phyloP scores from a whole-genome alignment of 2,888 invertebrate genomes.

The Catonia carolina region DNA sequence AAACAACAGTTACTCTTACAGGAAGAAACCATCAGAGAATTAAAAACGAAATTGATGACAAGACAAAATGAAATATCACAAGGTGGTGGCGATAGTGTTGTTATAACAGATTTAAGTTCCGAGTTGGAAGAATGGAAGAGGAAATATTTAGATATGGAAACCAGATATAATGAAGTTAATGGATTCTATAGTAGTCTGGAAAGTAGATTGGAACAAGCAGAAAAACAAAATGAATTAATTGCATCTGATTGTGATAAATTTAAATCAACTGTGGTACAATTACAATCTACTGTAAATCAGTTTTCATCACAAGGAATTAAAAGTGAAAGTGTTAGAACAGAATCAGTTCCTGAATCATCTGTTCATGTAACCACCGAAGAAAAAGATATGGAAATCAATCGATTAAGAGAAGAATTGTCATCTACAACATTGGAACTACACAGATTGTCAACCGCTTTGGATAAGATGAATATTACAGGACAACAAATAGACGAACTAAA shows the following conservation, averaged over 20 bases:
- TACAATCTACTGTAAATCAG: too few relatives aligned
- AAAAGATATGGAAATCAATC: slow-evolving; percentile 16
- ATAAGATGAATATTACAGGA: slow-evolving; percentile 32
- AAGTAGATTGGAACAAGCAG: slow-evolving; percentile 48
- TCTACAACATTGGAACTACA: slow-evolving; percentile 18
- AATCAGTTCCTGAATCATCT: too few relatives aligned
- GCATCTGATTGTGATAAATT: slow-evolving; percentile 45
- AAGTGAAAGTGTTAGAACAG: too few relatives aligned
- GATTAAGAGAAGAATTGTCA: slow-evolving; percentile 11
- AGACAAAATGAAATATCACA: neutral
- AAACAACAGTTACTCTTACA: neutral
- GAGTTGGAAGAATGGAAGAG: slow-evolving; percentile 24
- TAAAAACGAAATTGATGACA: neutral
- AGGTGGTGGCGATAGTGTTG: neutral
- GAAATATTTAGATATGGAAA: slow-evolving; percentile 19
- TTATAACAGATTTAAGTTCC: slow-evolving; percentile 15
- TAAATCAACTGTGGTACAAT: slow-evolving; percentile 25
- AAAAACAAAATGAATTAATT: slow-evolving; percentile 47
- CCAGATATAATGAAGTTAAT: slow-evolving; percentile 45
- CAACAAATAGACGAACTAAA: slow-evolving; percentile 55
- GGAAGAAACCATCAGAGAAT: neutral
- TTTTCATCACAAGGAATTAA: too few relatives aligned
- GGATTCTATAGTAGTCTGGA: slow-evolving; percentile 43
- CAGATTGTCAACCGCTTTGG: slow-evolving; percentile 11
- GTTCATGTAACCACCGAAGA: neutral